These are phyloP conservation scores for Emydura subglobosa DNA, from an alignment of 2,113 vertebrate genomes.

Conservation along the genomic window DNA sequence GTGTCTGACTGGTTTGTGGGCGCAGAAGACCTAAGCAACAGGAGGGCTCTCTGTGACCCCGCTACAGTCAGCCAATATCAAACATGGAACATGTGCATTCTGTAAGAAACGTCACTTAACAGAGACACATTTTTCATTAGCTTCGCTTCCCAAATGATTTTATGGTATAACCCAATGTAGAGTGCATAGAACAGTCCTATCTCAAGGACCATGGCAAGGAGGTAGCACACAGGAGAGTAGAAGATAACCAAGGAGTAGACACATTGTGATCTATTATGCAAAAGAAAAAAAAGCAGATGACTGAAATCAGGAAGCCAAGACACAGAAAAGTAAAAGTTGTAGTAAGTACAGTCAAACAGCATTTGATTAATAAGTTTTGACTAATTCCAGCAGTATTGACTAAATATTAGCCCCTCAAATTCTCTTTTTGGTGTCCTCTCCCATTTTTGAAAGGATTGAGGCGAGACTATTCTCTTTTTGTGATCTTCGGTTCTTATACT, in stretches of 20 bases:
- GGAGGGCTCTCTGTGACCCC: too few relatives aligned
- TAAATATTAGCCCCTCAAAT: background rate
- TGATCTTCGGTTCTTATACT: background rate
- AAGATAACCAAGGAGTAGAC: background rate
- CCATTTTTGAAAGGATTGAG: background rate
- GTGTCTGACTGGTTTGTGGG: too few relatives aligned
- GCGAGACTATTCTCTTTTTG: background rate
- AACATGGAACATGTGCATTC: fast-evolving
- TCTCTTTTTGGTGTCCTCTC: background rate
- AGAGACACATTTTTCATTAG: background rate
- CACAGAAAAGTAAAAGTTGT: background rate
- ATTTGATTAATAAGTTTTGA: background rate
- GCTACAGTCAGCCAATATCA: background rate
- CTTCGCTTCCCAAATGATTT: background rate
- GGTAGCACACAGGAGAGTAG: fast-evolving
- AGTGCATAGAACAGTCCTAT: too few relatives aligned
- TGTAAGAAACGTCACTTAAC: background rate
- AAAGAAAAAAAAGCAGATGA: background rate
- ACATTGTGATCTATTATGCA: background rate
- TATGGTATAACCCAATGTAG: background rate
- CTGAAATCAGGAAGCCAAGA: background rate
- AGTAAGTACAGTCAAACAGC: background rate
- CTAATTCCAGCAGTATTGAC: background rate
- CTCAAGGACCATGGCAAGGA: background rate
- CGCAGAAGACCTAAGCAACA: too few relatives aligned